Base-by-base conservation (phyloP, 2,888 invertebrate species). In the Caenorhabditis sp. region DNA sequence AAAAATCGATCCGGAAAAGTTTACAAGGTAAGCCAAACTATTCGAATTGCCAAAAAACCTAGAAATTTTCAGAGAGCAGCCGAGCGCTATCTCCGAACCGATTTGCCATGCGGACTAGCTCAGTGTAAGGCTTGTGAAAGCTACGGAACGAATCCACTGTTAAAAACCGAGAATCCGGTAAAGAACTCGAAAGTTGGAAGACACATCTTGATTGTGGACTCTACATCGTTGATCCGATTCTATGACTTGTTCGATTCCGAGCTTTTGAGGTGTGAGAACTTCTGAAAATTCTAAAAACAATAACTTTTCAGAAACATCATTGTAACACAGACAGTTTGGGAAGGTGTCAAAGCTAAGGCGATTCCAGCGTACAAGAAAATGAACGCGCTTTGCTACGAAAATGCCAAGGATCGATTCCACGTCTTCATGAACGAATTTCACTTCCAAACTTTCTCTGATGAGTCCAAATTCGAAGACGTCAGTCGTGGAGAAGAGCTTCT, bases 351-450 rank as follows among this genome's bases (percentile, higher is more conserved):
- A 75, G 69, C 96, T 92, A 95, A 95, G 87, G 97, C 96, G 93
- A 95, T 96, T 12, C 95, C 96, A 0, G 95, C 96, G 59, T 98
- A 96, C 92, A 97, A 97, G 93, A 94, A 96, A 86, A 94, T 99
- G 28, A 94, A 95, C 88, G 6, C 80, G 0, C 96, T 96, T 91
- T 94, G 97, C 19, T 94, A 97, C 85, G 94, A 94, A 51, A 85
- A 87, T 8, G 79, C 85, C 8, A 54, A 51, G 24, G 77, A 80
- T 88, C 95, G 95, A 91, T 97, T 97, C 93, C 97, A 95, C 93
- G 95, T 96, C 1, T 99, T 98, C 93, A 95, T 96, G 4, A 98
- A 99, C 94, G 98, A 98, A 93, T 97, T 97, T 94, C 97, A 97
- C 90, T 97, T 96, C 91, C 96, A 96, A 84, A 97, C 97, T 0